Evolutionary conservation across 2,797 vertebrate genomes (phyloP), one percentile per base, ranked within the genome.

Genomic region (Ambastaia sidthimunki): DNA sequence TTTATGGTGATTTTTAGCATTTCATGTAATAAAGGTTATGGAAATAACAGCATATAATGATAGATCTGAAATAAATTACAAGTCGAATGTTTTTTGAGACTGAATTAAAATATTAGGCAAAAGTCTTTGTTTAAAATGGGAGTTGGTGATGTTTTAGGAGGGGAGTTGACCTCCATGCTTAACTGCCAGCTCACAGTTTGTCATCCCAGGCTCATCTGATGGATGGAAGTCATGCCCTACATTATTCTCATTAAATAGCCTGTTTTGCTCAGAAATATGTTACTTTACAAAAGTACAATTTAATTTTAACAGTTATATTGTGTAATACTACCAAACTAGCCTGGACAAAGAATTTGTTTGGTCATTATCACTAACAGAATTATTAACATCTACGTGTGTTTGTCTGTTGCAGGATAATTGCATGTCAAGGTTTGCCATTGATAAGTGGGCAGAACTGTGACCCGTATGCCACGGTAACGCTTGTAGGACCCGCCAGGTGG

Each of bases 361-460:
- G 5, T 16, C 65, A 52, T 9, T 65, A 68, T 68, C 16, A 25
- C 18, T 28, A 41, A 57, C 16, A 15, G 21, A 5, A 11, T 68
- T 11, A 67, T 23, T 76, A 21, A 54, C n/a, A 18, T 18, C 59
- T 23, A 3, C 31, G 48, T 60, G 71, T 74, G 31, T 62, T n/a
- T 71, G 86, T 65, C 77, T 69, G 13, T 80, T 86, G 31, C 83
- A 99, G 98, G 83, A 96, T 98, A 92, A 96, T 97, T 74, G 96
- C 97, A 80, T 99, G 98, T 91, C 96, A 98, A 84, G 97, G 96
- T 1, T 93, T 99, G 85, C 97, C 98, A 82, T 93, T 99, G 86
- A 95, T 98, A 87, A 97, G 95, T 1, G 97, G 98, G 69, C 98
- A 99, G 90, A 97, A 97, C 85, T 98, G 97, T 90, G 97, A 99